phyloP scores from a whole-genome alignment of 1,140 invertebrate species.

The Cotesia glomerata region DNA sequence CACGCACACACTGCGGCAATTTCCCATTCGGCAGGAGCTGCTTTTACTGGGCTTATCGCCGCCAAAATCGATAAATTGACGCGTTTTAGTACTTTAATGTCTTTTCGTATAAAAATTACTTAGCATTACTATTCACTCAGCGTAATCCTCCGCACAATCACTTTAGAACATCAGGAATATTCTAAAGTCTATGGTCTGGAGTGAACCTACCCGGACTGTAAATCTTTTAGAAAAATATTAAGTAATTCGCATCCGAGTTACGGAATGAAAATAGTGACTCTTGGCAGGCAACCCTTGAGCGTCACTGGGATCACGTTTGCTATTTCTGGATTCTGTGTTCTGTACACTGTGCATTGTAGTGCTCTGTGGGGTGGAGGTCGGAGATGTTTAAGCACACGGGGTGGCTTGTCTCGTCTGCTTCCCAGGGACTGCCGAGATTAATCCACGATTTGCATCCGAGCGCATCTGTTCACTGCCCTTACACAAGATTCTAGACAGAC shows the following conservation, averaged over 20 bases:
- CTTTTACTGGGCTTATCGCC: slow-evolving; percentile 34
- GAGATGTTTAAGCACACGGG: background rate
- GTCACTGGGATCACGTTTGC: slow-evolving; percentile 22
- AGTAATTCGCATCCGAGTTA: too few species aligned
- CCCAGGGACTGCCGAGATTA: slow-evolving; percentile 51
- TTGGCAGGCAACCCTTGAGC: slow-evolving; percentile 44
- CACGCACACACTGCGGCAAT: too few species aligned
- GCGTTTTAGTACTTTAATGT: background rate
- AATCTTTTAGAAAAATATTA: background rate
- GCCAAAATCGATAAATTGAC: slow-evolving; percentile 54
- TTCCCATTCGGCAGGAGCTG: background rate
- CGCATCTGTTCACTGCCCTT: slow-evolving; percentile 50
- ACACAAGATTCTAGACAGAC: background rate
- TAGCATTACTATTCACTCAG: slow-evolving; percentile 31
- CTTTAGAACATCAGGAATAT: background rate
- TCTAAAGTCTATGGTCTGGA: background rate
- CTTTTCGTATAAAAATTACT: slow-evolving; percentile 29
- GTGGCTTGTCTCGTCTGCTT: slow-evolving; percentile 22
- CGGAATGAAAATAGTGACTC: slow-evolving; percentile 48
- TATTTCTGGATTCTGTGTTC: background rate
- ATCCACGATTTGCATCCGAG: slow-evolving; percentile 57
- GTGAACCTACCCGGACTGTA: background rate
- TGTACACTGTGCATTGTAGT: background rate
- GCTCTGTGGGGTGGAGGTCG: too few species aligned
- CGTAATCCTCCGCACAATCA: background rate